Percentiles rank a stretch among this genome's conserved stretches.
These are phyloP conservation scores for Rhorus exstirpatorius DNA, from an alignment of 2,888 invertebrate species.

Conservation along the genomic window DNA sequence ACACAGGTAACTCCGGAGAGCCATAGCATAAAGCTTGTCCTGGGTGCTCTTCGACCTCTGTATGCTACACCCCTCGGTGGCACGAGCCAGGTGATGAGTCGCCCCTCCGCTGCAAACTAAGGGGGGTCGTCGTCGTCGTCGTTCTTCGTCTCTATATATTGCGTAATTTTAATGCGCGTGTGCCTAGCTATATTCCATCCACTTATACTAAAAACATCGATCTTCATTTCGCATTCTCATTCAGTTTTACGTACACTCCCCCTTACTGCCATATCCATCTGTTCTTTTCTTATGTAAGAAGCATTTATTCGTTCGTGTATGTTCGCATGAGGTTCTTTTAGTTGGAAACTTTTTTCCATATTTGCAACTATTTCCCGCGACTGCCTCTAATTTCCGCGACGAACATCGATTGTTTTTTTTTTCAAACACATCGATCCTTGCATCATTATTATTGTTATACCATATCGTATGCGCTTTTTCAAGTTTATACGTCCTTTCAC, in stretches of 20 bases:
- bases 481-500: too few relatives aligned
- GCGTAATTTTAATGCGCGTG: constrained; percentile 73
- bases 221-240: constrained; percentile 49
- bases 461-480: too few relatives aligned
- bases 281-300: constrained; percentile 14
- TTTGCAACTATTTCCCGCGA: neutral
- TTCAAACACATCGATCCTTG: neutral
- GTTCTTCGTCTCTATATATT: constrained; percentile 55
- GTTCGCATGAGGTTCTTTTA: constrained; percentile 13
- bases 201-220: constrained; percentile 54
- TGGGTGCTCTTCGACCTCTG: constrained; percentile 45
- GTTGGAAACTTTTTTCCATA: neutral
- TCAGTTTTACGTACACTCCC: constrained; percentile 19
- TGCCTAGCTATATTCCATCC: constrained; percentile 37
- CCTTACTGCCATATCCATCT: constrained; percentile 8
- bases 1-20: constrained; percentile 51
- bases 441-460: neutral
- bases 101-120: constrained; percentile 77
- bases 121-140: constrained; percentile 52
- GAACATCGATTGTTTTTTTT: constrained; percentile 17
- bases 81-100: constrained; percentile 84
- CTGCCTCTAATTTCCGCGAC: neutral
- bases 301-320: neutral
- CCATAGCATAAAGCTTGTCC: constrained; percentile 38
- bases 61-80: constrained; percentile 50